These are phyloP conservation scores for Pristis pectinata DNA, from an alignment of 2,797 vertebrate species.

Conservation along the genomic window DNA sequence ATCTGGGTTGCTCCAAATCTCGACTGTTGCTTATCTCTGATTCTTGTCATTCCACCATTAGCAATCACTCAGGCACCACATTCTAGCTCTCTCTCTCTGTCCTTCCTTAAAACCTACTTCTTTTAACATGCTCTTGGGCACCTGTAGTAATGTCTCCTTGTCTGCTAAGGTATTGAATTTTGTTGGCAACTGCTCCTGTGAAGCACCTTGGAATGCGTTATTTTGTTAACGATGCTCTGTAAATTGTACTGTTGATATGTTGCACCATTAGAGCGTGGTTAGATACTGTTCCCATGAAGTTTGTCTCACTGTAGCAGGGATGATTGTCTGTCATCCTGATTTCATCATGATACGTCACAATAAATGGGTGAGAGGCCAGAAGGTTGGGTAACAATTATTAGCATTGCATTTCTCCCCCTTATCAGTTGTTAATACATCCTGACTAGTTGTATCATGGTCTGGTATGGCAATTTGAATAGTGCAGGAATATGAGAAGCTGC, in stretches of 20 bases:
- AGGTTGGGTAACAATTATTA: background rate
- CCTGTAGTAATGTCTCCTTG: background rate
- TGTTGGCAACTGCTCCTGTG: background rate
- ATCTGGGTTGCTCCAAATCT: background rate
- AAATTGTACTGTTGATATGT: background rate
- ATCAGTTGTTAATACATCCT: background rate
- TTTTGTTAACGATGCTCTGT: no score
- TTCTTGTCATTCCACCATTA: background rate
- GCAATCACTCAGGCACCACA: background rate
- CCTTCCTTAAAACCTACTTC: background rate
- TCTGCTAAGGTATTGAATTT: background rate
- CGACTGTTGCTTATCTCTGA: background rate
- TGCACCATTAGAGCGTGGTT: background rate
- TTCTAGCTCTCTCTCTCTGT: background rate
- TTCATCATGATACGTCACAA: background rate
- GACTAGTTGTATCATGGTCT: no score
- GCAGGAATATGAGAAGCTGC: no score
- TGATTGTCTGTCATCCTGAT: background rate
- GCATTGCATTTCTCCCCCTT: background rate
- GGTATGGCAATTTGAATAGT: no score
- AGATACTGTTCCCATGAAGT: background rate
- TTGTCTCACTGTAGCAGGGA: background rate
- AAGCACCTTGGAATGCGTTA: background rate
- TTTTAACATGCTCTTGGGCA: background rate
- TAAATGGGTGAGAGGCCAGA: background rate